Base-by-base conservation (phyloP, 92 coral and sea anemone genomes). In the Epizoanthus stellaris region DNA sequence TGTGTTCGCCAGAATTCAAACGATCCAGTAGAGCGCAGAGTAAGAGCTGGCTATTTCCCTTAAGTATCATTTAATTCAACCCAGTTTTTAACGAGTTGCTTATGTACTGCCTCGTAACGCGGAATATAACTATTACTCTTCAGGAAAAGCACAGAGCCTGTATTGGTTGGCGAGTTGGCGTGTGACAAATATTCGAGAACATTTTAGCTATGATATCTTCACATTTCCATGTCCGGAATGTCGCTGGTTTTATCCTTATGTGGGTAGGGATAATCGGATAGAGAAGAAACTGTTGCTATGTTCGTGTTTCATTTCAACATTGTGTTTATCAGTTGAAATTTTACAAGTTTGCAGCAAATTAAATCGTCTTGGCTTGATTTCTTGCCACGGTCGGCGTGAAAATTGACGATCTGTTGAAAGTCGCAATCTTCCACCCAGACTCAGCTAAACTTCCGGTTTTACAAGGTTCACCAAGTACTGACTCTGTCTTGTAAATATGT, bases 221-320 rank as follows among this genome's bases (percentile, higher is more conserved):
- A 30, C 72, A 45, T 79, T 79, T 79, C 59, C 73, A 79, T 30
- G 83, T 79, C 72, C 61, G 83, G 83, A 62, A 64, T 79, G 83
- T 19, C 40, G 36, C 15, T 62, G 17, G 17, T 79, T 79, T 79
- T 64, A 16, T 45, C 72, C 83, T 62, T 64, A 79, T 63, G 60
- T 63, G 83, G 72, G 56, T 23, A n/a, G 43, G 53, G 21, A 62
- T 64, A 42, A 57, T 63, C 17, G 60, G 2, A 19, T 20, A 43
- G n/a, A 79, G 49, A 11, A 45, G 60, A 39, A 19, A 30, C 47
- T 23, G 59, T 79, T 61, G 19, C 70, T 42, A 10, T 40, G 43
- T 79, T 43, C 19, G 70, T 19, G 13, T 79, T 79, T 64, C 72
- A 63, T 79, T 21, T 30, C 58, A 39, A 79, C 67, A 43, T 59